Base-by-base conservation (phyloP, 2,113 vertebrate species). In the Hoplias malabaricus region DNA sequence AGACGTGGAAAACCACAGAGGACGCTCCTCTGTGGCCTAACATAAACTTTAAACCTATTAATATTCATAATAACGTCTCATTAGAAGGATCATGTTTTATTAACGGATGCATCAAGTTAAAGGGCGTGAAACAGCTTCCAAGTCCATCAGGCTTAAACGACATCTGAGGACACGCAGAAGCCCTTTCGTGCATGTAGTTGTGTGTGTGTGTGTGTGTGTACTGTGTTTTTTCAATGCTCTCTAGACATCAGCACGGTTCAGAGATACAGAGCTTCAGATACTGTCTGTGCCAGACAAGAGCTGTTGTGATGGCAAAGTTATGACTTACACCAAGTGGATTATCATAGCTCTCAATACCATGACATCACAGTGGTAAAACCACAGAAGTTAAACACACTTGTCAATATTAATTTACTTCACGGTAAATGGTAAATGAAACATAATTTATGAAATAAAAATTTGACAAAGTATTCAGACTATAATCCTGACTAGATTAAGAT, bases 1-100 rank as follows among this genome's bases (percentile, higher is more conserved):
- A 75, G 63, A 29, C 27, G 19, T 42, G 23, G 16, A 67, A 77
- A 61, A 53, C 59, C 16, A 67, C 33, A 33, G n/a, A 19, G 38
- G 12, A 73, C 33, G 67, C 62, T 72, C 48, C 54, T 25, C 33
- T 21, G 61, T 76, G 48, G 73, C 84, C 63, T 38, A 43, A 50
- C 74, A 23, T 50, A 78, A 84, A 69, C 73, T 78, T 33, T 76
- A 69, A 19, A 31, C 5, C 80, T 29, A 82, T 83, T 70, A 79
- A 83, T 85, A 79, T 84, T 87, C 13, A 85, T 81, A 23, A 57
- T 40, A 10, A 43, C 46, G 62, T 63, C 69, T 79, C 62, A 82
- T 87, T 79, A 81, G 27, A 74, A 3, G 13, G 66, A 69, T 84
- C 62, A 77, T 87, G 23, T 84, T 86, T 83, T 85, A 86, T 82